Conservation (phyloP, 2,888 invertebrate species). For the Clanis bilineata region DNA sequence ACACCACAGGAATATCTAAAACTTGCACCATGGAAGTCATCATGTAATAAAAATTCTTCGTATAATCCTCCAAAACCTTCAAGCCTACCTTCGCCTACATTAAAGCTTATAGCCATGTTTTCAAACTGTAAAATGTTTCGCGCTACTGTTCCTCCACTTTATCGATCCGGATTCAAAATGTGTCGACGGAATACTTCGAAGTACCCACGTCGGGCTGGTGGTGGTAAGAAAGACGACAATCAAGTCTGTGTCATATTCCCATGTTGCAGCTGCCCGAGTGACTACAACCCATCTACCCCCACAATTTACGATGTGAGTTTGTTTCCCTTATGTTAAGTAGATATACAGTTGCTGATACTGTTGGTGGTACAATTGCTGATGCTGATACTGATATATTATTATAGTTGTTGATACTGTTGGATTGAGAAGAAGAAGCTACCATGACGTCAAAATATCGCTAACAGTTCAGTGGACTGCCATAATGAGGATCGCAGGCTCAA, state of each 20-base stretch:
- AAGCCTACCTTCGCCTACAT: not conserved
- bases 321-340: too few relatives aligned
- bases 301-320: slow-evolving; percentile 44
- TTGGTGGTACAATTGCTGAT: too few relatives aligned
- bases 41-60: not conserved
- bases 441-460: too few relatives aligned
- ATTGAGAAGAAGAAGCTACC: too few relatives aligned
- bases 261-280: slow-evolving; percentile 19
- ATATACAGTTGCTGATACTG: too few relatives aligned
- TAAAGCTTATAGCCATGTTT: not conserved
- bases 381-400: too few relatives aligned
- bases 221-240: slow-evolving; percentile 12
- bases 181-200: not conserved
- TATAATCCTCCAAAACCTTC: not conserved
- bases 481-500: too few relatives aligned
- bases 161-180: not conserved
- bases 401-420: too few relatives aligned
- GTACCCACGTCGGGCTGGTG: slow-evolving; percentile 7
- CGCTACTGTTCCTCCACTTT: not conserved
- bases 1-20: not conserved
- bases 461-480: too few relatives aligned
- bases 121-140: not conserved
- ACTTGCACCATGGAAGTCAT: not conserved
- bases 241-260: slow-evolving; percentile 6
- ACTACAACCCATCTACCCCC: slow-evolving; percentile 27